phyloP scores from a whole-genome alignment of 2,113 vertebrate species.

The Synodontis membranacea region DNA sequence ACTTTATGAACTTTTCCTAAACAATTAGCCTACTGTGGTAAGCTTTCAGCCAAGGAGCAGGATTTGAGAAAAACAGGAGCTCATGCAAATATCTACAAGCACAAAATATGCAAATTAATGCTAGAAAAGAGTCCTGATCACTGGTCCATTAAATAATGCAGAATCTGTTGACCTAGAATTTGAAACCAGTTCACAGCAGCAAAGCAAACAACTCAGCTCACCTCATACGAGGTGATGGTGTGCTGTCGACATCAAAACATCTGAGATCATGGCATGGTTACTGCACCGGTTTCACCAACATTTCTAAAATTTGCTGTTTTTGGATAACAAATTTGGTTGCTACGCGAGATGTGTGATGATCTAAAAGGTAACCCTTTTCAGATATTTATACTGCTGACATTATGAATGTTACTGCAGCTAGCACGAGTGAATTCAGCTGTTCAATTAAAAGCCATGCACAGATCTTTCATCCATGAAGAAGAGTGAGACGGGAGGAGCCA shows the following conservation, averaged over 20 bases:
- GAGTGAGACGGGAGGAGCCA: background rate
- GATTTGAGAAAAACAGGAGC: background rate
- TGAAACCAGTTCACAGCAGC: too few relatives aligned
- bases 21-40: background rate
- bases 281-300: background rate
- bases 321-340: background rate
- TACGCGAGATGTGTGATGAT: background rate
- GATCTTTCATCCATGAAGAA: background rate
- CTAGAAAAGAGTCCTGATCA: background rate
- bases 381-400: background rate
- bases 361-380: background rate
- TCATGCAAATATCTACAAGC: background rate
- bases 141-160: background rate
- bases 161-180: too few relatives aligned
- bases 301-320: background rate
- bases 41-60: background rate
- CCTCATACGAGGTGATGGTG: background rate
- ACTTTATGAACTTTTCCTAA: background rate
- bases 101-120: background rate
- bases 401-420: background rate
- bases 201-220: too few relatives aligned
- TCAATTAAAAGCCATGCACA: background rate
- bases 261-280: background rate
- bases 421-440: background rate
- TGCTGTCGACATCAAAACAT: background rate